phyloP scores from a whole-genome alignment of 2,113 vertebrate genomes.

The Bubalus kerabau region DNA sequence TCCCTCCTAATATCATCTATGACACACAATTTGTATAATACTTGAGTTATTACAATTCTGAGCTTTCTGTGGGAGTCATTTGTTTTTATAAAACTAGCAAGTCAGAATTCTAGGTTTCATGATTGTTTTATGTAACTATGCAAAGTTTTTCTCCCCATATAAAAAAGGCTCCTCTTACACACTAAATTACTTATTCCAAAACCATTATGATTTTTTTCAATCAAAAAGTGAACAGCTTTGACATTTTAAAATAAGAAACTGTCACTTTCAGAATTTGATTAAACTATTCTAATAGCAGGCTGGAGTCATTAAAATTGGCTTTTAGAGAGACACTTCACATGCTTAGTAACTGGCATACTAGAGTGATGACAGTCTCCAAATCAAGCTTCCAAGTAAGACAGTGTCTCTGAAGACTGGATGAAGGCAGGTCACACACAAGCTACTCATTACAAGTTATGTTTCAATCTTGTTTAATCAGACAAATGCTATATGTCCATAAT shows the following conservation, averaged over 20 bases:
- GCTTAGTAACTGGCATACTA: not conserved
- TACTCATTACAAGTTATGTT: not conserved
- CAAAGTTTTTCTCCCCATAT: not conserved
- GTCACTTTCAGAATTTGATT: constrained; percentile 51
- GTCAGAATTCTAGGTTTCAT: constrained; percentile 49
- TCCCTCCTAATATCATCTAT: not conserved
- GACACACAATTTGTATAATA: not conserved
- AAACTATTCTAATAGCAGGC: constrained; percentile 41
- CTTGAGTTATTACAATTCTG: not conserved
- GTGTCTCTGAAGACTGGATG: not conserved
- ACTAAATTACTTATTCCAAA: not conserved
- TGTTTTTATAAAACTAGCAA: constrained; percentile 45
- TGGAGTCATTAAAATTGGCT: constrained; percentile 34
- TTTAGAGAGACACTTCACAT: not conserved
- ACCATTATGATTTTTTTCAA: constrained; percentile 1
- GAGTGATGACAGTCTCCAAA: not conserved
- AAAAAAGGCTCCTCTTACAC: not conserved
- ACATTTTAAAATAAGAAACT: constrained; percentile 54
- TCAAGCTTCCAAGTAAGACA: not conserved
- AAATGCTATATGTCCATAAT: not conserved
- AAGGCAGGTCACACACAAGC: not conserved
- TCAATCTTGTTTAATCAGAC: not conserved
- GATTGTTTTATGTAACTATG: constrained; percentile 19
- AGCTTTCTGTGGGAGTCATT: not conserved
- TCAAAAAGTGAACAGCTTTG: constrained; percentile 58